Evolutionary conservation across 1,140 invertebrate genomes (phyloP).

Genomic region (Mactra quadrangularis): DNA sequence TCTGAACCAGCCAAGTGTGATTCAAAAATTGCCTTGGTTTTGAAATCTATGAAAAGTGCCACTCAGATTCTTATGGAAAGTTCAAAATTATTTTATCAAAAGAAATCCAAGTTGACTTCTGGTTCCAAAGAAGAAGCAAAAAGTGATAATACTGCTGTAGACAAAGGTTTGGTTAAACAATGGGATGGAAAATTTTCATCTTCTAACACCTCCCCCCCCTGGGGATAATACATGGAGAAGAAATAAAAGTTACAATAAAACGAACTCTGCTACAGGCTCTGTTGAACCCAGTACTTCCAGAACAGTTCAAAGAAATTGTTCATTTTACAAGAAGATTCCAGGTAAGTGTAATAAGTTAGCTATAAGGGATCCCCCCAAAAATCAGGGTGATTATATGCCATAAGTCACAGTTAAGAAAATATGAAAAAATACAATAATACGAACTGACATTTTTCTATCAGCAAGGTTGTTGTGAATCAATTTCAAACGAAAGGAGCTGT

Average conservation of each 20-base stretch:
- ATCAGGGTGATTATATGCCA: too few species aligned
- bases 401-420: too few species aligned
- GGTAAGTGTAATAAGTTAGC: too few species aligned
- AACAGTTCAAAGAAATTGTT: constrained; percentile 70
- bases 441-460: too few species aligned
- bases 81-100: constrained; percentile 22
- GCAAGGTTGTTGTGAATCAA: too few species aligned
- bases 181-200: neutral
- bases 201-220: neutral
- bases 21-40: neutral
- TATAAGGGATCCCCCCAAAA: too few species aligned
- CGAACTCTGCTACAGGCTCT: neutral
- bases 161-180: neutral
- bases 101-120: neutral
- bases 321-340: constrained; percentile 83
- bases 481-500: too few species aligned
- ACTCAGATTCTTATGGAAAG: constrained; percentile 49
- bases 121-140: neutral
- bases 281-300: neutral
- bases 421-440: too few species aligned
- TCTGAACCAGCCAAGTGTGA: neutral
- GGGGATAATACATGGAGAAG: neutral
- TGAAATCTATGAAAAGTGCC: constrained; percentile 38
- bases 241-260: neutral
- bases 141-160: neutral